Conservation (phyloP, 2,113 vertebrate genomes). For the Burhinus bistriatus region DNA sequence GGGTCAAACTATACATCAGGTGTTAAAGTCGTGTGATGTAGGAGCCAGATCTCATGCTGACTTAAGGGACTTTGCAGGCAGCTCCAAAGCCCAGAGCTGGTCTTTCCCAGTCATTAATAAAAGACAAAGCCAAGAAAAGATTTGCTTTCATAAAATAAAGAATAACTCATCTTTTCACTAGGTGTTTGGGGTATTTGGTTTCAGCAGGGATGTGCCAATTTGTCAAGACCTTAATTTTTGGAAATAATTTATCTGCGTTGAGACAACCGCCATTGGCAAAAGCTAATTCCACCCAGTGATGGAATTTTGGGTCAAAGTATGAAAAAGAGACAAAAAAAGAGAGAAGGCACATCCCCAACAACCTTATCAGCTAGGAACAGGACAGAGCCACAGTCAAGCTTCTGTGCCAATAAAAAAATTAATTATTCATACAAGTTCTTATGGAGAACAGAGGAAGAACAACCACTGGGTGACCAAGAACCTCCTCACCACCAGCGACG, state of each 20-base stretch:
- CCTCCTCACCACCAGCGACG: not conserved
- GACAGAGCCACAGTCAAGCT: not conserved
- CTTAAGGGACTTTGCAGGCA: not conserved
- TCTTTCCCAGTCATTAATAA: not conserved
- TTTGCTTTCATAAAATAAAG: not conserved
- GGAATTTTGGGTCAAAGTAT: not conserved
- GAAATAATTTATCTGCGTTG: not conserved
- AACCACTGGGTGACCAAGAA: not conserved
- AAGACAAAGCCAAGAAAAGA: not conserved
- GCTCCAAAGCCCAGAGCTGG: not conserved
- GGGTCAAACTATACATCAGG: not conserved
- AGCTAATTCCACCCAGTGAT: not conserved
- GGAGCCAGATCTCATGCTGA: not conserved
- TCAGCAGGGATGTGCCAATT: not conserved
- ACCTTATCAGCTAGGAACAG: constrained; percentile 6
- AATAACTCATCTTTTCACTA: not conserved
- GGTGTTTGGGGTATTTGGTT: not conserved
- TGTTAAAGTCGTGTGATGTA: not conserved
- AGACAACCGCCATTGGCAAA: not conserved
- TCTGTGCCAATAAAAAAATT: not conserved
- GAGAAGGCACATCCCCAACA: not conserved
- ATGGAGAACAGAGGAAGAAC: not conserved
- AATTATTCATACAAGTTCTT: not conserved
- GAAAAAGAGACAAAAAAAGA: not conserved
- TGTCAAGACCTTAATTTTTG: not conserved